Evolutionary conservation across 1,140 invertebrate genomes (phyloP), one percentile per base, ranked within the genome.

Genomic region (Pinna nobilis): DNA sequence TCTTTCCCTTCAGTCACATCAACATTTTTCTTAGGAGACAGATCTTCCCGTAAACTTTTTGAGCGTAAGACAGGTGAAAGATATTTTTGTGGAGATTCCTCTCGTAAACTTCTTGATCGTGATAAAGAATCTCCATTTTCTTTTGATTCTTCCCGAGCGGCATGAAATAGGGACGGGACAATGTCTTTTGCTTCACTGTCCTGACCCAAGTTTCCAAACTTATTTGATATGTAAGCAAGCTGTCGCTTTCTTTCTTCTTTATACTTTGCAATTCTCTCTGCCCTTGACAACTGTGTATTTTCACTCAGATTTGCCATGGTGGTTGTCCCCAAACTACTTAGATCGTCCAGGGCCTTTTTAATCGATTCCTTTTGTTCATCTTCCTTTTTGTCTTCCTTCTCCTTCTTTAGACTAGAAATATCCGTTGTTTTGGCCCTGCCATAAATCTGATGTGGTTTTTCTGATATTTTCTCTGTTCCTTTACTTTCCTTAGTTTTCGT

Each of bases 201-300:
- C 3, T 76, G 55, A 18, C 69, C 70, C 41, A 35, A 18, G 6
- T 61, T 61, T 30, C 37, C 64, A 67, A 80, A 75, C 44, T 50
- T 73, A 32, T 68, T 70, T 30, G 75, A 68, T 30, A 80, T 66
- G 32, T 67, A 64, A 47, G 75, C 65, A 28, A 80, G 66, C 50
- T 80, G 78, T 59, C 63, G 71, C 32, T 63, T 77, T 33, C 78
- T 65, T 39, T 80, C 78, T 23, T 80, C 78, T 53, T 77, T 77
- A 32, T 80, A 80, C 41, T 75, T 77, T 4, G 75, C 68, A 44
- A 80, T 80, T 59, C 78, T 47, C 63, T 80, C 78, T 61, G 67
- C 51, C 55, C 78, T 47, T 60, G 57, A 55, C 32, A 77, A 59
- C 55, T 76, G 72, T 13, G 72, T 55, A 47, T 50, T 18, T 37